A percentile compares a stretch with the other conserved stretches of the same genome.
Evolutionary conservation across 64 coral and sea anemone genomes (phyloP).

Genomic region (Porites lutea): DNA sequence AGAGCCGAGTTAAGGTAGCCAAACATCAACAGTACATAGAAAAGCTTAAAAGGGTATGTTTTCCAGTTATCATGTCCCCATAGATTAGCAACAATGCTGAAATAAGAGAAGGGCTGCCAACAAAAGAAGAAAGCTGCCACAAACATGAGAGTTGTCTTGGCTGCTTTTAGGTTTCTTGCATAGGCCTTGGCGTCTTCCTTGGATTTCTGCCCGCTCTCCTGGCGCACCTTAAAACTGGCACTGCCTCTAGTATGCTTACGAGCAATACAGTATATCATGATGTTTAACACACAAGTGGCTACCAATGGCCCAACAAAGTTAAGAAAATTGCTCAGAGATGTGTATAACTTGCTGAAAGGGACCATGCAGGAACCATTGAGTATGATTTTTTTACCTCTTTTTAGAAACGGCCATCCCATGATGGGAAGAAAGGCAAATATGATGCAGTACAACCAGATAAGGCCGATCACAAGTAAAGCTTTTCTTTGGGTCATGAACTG

Average conservation of each 20-base stretch:
- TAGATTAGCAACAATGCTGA: conserved; percentile 34
- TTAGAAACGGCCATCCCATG: conserved; percentile 81
- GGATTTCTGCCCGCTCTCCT: background rate
- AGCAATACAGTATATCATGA: conserved; percentile 9
- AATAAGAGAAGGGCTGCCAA: conserved; percentile 13
- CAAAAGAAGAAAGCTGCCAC: conserved; percentile 25
- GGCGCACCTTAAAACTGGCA: background rate
- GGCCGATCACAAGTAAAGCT: conserved; percentile 35
- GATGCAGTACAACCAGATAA: conserved; percentile 78
- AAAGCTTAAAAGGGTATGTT: background rate
- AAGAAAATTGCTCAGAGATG: background rate
- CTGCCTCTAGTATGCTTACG: background rate
- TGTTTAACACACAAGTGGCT: conserved; percentile 8
- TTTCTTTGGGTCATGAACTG: conserved; percentile 59
- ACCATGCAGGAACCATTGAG: background rate
- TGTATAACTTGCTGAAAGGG: background rate
- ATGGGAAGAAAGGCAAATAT: conserved; percentile 75
- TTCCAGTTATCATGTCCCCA: background rate
- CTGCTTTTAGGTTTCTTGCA: background rate
- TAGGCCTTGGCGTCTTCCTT: conserved; percentile 1
- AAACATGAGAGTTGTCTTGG: conserved; percentile 35
- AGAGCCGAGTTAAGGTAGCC: conserved; percentile 85
- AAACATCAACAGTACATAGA: conserved; percentile 55
- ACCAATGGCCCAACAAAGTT: background rate
- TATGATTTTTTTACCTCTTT: background rate